Evolutionary conservation across 2,113 vertebrate genomes (phyloP).

Genomic region (Odobenus rosmarus): DNA sequence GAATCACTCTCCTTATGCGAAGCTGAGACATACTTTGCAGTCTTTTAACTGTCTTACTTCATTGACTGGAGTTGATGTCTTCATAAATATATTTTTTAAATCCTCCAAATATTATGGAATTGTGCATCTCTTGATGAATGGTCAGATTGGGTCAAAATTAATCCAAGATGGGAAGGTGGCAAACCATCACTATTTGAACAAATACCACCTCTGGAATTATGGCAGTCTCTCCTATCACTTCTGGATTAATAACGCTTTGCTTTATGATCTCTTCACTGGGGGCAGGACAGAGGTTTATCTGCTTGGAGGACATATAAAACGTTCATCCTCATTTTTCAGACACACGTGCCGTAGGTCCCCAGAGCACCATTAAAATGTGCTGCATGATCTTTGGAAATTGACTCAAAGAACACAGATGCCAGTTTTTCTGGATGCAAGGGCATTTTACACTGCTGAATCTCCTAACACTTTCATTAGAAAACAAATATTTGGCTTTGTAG

Average conservation of each 20-base stretch:
- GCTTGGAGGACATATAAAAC: background rate
- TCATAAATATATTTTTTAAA: constrained; percentile 57
- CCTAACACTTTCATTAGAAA: constrained; percentile 41
- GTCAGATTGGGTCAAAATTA: constrained; percentile 26
- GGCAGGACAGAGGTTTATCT: background rate
- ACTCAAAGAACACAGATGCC: constrained; percentile 66
- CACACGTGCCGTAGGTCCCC: background rate
- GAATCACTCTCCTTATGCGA: background rate
- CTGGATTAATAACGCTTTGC: background rate
- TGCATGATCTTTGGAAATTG: constrained; percentile 45
- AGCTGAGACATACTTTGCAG: background rate
- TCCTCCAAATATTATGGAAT: background rate
- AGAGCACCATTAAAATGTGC: constrained; percentile 33
- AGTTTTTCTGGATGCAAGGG: constrained; percentile 54
- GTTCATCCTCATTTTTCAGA: constrained; percentile 22
- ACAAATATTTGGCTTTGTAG: constrained; percentile 60
- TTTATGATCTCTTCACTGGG: background rate
- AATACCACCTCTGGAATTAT: background rate
- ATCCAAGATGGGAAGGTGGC: background rate
- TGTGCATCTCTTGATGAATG: background rate
- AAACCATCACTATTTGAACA: background rate
- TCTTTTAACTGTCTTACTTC: constrained; percentile 45
- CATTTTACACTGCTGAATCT: background rate
- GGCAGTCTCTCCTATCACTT: background rate
- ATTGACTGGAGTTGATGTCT: constrained; percentile 34